These are phyloP conservation scores for Mesaphorura yosii DNA, from an alignment of 1,140 invertebrate genomes.

Conservation along the genomic window DNA sequence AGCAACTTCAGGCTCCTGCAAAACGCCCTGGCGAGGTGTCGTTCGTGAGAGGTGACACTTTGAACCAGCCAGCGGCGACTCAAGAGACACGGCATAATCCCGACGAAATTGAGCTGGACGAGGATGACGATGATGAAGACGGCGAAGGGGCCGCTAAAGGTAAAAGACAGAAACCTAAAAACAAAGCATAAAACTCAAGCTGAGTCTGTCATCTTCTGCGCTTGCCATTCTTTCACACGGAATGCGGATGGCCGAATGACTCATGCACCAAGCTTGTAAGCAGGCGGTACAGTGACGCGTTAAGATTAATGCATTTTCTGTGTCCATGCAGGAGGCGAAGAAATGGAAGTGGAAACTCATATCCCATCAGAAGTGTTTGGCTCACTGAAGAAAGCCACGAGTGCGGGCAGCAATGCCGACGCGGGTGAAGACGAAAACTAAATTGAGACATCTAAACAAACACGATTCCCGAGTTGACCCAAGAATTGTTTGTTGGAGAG, in stretches of 20 bases:
- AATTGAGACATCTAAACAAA: too few species aligned
- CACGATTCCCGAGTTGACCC: too few species aligned
- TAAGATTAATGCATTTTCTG: too few species aligned
- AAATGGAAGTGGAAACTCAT: slow-evolving; percentile 56
- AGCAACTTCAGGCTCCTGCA: slow-evolving; percentile 4
- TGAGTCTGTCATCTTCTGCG: neutral
- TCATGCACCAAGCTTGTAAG: too few species aligned
- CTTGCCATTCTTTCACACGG: too few species aligned
- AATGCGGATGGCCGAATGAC: too few species aligned
- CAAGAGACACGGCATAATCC: slow-evolving; percentile 66
- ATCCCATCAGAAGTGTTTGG: slow-evolving; percentile 80
- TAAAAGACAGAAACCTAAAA: slow-evolving; percentile 38
- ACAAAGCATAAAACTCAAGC: neutral
- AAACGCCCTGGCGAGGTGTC: slow-evolving; percentile 51
- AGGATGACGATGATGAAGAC: slow-evolving; percentile 60
- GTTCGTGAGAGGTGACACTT: slow-evolving; percentile 77
- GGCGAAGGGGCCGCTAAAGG: slow-evolving; percentile 53
- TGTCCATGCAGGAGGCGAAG: slow-evolving; percentile 16
- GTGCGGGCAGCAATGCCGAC: neutral
- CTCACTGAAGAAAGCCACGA: slow-evolving; percentile 44
- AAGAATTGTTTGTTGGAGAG: too few species aligned
- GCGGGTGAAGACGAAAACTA: neutral
- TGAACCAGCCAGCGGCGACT: slow-evolving; percentile 56
- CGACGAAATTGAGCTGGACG: slow-evolving; percentile 85
- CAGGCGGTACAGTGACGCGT: too few species aligned